Evolutionary conservation across 2,888 invertebrate genomes (phyloP), one percentile per base, ranked within the genome.

Genomic region (Machimus atricapillus): DNA sequence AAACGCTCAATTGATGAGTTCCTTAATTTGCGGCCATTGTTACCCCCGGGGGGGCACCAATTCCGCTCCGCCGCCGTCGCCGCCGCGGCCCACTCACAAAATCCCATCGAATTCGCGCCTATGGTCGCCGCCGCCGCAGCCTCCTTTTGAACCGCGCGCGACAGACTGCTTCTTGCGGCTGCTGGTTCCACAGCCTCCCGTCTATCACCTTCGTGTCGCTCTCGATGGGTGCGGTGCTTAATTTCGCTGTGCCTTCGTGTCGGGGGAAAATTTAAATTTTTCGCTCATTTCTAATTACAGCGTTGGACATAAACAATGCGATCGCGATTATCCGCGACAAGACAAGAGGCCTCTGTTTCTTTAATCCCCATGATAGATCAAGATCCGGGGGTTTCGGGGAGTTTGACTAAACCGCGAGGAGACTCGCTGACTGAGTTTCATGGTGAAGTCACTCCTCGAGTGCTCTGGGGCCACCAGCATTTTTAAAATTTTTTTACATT

Each of bases 1-100:
- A 34, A 58, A 82, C 31, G 23, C 8, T 82, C 52, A 76, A 86
- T 86, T 86, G 77, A 86, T 86, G 85, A 86, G 76, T 86, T 86
- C 76, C 52, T 86, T 86, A 86, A 86, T 86, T 86, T 86, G 85
- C 43, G 77, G 31, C 85, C 37, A 86, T 86, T 86, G 85, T 86
- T 86, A 74, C 76, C 76, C 77, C 85, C 76, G 19, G 74, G 74
- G 76, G 56, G 52, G 12, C 82, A n/a, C 58, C 58, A 16, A 66
- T 37, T 82, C 52, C 31, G 31, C 76, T 9, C 82, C 58, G 19
- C 7, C 7, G n/a, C 78, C 12, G 58, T 34, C 34, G 16, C 52
- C 27, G 19, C n/a, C 1, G n/a, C 78, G 27, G 58, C 82, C 82
- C 82, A 82, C 82, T 58, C 82, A 37, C 77, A 37, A 66, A 66